These are phyloP conservation scores for Drosophila pseudotakahashii DNA, from an alignment of 2,888 invertebrate genomes.

Conservation along the genomic window DNA sequence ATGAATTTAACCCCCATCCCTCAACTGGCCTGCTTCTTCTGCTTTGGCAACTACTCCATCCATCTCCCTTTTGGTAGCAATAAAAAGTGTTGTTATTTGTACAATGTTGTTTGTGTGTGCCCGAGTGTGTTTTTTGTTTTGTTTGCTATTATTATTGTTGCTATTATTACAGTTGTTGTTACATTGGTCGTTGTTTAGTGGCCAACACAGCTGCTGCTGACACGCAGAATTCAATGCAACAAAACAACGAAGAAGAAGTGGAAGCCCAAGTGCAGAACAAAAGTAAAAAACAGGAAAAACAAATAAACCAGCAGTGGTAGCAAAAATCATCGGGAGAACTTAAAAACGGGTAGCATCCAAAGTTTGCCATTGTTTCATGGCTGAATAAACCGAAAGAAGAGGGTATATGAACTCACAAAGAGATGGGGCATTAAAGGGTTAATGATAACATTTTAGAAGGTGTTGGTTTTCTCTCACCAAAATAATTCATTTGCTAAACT, in stretches of 20 bases:
- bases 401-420: not conserved
- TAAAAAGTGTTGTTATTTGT: slow-evolving; percentile 66
- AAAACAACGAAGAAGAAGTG: slow-evolving; percentile 15
- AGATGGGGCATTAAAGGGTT: slow-evolving; percentile 9
- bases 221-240: slow-evolving; percentile 75
- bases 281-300: slow-evolving; percentile 22
- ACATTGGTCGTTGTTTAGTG: slow-evolving; percentile 50
- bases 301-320: slow-evolving; percentile 32
- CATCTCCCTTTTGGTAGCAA: slow-evolving; percentile 51
- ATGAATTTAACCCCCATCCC: not conserved
- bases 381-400: slow-evolving; percentile 38
- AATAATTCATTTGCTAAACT: too few relatives aligned
- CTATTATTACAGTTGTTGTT: slow-evolving; percentile 56
- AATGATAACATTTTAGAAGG: slow-evolving; percentile 37
- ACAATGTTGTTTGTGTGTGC: slow-evolving; percentile 62
- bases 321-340: slow-evolving; percentile 47
- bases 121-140: slow-evolving; percentile 47
- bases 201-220: slow-evolving; percentile 71
- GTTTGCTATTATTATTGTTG: slow-evolving; percentile 70
- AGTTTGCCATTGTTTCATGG: slow-evolving; percentile 58
- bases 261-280: slow-evolving; percentile 24
- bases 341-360: slow-evolving; percentile 28
- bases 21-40: slow-evolving; percentile 14
- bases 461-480: too few relatives aligned
- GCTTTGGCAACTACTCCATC: slow-evolving; percentile 41